A percentile compares a stretch with the other conserved stretches of the same genome.
These are phyloP conservation scores for Lomographa bimaculata DNA, from an alignment of 2,888 invertebrate genomes.

Conservation along the genomic window DNA sequence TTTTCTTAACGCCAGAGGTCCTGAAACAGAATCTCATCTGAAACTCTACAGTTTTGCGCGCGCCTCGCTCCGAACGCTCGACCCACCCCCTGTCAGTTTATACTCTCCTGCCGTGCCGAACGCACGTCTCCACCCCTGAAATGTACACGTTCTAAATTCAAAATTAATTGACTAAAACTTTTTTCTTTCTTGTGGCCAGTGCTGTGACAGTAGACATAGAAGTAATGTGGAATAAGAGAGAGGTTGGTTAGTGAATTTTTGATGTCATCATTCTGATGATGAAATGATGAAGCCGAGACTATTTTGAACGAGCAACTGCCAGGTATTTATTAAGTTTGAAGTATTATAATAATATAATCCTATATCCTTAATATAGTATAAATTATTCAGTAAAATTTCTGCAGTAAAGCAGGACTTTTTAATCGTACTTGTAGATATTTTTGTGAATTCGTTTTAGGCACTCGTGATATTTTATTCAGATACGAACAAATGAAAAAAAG, in stretches of 20 bases:
- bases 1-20: too few relatives aligned
- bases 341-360: too few relatives aligned
- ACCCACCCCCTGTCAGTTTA: conserved; percentile 45
- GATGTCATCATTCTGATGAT: conserved; percentile 49
- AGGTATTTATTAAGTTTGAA: conserved; percentile 40
- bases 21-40: conserved; percentile 5
- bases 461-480: too few relatives aligned
- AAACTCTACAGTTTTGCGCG: conserved; percentile 77
- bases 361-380: too few relatives aligned
- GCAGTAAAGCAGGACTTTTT: too few relatives aligned
- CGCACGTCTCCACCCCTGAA: conserved; percentile 49
- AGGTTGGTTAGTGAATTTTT: conserved; percentile 56
- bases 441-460: too few relatives aligned
- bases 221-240: conserved; percentile 63
- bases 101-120: conserved; percentile 34
- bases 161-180: conserved; percentile 39
- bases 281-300: conserved; percentile 54
- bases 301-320: conserved; percentile 53
- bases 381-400: too few relatives aligned
- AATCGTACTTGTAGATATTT: too few relatives aligned
- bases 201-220: conserved; percentile 36
- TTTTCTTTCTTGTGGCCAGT: conserved; percentile 45
- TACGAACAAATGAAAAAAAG: too few relatives aligned
- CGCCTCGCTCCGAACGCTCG: conserved; percentile 55
- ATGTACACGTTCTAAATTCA: conserved; percentile 44